Evolutionary conservation across 2,797 vertebrate species (phyloP), one percentile per base, ranked within the genome.

Genomic region (Ciconia nigra): DNA sequence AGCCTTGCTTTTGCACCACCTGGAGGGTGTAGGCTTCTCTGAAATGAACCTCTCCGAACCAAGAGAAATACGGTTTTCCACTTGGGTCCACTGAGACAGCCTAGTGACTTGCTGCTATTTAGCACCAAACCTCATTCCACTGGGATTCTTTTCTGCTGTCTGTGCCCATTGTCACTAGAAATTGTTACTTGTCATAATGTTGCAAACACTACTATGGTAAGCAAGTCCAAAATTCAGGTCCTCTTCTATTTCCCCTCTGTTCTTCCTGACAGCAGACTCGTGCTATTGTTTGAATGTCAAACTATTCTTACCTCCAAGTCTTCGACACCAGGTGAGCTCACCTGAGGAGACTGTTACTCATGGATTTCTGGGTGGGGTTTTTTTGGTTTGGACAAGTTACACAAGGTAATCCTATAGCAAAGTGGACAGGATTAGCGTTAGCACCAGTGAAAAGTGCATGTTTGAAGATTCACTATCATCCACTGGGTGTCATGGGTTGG

Each of bases 1-100:
- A 90, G 46, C 42, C 90, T 95, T 83, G 79, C 42, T 96, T 93
- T 90, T 94, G 74, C 78, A 80, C 71, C 52, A 78, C 31, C 76
- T 85, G 84, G 76, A 92, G 87, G 87, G 55, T 29, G 33, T 6
- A 81, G 42, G 10, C 28, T 77, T 88, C 65, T 82, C 66, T 49
- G 85, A 88, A 90, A 54, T 11, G 3, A 77, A 77, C 46, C 19
- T 82, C 81, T 82, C 16, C 49, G 61, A 88, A 83, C 20, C 5
- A 9, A 49, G 26, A 65, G 33, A 87, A 73, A 63, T 3, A 4
- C 18, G 6, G 1, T 28, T 82, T 84, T 70, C 61, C 16, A n/a
- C 37, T 61, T 33, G 7, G 1, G 4, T 47, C 29, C 77, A 7
- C 21, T 70, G 44, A 83, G 47, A 58, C 20, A 67, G 26, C 31